Conservation (phyloP, 2,113 vertebrate genomes). For the Vulpes ferrilata region DNA sequence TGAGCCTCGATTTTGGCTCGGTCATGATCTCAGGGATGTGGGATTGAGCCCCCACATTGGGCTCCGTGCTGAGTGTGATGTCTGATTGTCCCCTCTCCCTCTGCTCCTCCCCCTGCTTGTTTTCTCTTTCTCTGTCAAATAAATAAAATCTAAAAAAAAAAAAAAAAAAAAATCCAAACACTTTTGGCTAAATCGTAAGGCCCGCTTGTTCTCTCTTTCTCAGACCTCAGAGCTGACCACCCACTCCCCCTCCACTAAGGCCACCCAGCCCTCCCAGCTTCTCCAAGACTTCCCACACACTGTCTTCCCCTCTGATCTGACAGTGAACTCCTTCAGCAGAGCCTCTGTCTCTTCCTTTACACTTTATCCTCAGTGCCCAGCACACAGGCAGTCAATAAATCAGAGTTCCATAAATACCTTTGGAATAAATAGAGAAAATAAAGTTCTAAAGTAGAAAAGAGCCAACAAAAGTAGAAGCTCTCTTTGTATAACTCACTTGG, state of each 20-base stretch:
- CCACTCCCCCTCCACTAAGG: neutral
- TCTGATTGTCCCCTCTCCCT: neutral
- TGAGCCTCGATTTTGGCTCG: neutral
- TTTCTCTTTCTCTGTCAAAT: neutral
- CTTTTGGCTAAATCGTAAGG: neutral
- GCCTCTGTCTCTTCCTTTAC: neutral
- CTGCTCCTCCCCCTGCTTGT: neutral
- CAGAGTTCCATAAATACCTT: neutral
- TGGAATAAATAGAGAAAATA: constrained; percentile 1
- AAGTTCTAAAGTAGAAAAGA: constrained; percentile 1
- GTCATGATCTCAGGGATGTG: neutral
- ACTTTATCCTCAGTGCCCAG: neutral
- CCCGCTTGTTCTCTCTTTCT: neutral
- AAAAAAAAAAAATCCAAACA: neutral
- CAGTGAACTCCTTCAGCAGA: neutral
- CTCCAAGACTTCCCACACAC: too few relatives aligned
- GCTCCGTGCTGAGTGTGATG: neutral
- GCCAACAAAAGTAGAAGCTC: neutral
- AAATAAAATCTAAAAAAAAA: neutral
- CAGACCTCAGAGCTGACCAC: neutral
- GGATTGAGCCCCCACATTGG: neutral
- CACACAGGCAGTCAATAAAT: neutral
- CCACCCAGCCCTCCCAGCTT: neutral
- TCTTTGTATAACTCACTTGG: neutral
- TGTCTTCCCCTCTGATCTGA: neutral